These are phyloP conservation scores for Acyrthosiphon pisum DNA, from an alignment of 1,140 invertebrate genomes.

Conservation along the genomic window DNA sequence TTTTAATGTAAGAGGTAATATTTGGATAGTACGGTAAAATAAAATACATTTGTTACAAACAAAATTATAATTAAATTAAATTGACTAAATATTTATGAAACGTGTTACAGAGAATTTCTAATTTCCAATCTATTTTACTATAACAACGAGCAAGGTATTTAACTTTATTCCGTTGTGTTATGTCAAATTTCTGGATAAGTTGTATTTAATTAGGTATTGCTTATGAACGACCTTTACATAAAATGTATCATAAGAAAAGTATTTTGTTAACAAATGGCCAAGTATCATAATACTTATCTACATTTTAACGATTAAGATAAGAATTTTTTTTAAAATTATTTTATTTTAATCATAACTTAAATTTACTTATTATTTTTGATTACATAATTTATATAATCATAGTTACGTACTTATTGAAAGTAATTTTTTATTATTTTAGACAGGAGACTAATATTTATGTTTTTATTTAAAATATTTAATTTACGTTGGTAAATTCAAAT, in stretches of 20 bases:
- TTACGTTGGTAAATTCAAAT: background rate
- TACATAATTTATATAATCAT: no score
- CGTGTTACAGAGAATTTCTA: background rate
- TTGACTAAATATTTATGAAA: background rate
- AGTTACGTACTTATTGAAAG: no score
- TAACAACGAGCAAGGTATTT: background rate
- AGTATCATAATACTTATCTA: background rate
- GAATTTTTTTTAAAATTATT: no score
- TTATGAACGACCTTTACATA: background rate
- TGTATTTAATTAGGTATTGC: background rate
- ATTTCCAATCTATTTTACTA: background rate
- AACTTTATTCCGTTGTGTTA: background rate
- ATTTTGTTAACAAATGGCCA: background rate
- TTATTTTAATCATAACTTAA: no score
- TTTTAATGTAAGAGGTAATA: background rate
- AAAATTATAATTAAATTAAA: background rate
- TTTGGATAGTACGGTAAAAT: background rate
- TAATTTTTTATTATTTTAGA: no score
- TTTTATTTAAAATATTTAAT: no score
- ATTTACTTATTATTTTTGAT: no score
- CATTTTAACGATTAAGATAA: background rate
- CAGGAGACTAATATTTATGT: no score
- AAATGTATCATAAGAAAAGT: background rate
- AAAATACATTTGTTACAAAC: background rate
- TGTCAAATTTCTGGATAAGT: slow-evolving; percentile 16